A percentile compares a stretch with the other conserved stretches of the same genome.
Evolutionary conservation across 2,888 invertebrate genomes (phyloP).

Genomic region (Silvanus unidentatus): DNA sequence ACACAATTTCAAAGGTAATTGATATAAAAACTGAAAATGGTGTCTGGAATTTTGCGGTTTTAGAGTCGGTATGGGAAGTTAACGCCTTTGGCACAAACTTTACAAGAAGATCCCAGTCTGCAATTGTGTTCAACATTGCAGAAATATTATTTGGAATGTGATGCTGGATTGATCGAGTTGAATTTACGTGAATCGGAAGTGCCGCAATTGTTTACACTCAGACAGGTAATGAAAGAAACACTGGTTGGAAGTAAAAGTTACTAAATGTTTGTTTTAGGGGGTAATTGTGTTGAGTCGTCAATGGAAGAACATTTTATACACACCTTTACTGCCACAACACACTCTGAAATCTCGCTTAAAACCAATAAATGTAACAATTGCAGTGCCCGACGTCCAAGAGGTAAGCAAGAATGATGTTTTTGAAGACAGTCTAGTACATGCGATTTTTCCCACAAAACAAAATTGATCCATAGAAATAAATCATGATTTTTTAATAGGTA

Average conservation of each 20-base stretch:
- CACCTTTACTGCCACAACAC: constrained; percentile 76
- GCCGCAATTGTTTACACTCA: constrained; percentile 79
- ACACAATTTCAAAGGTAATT: constrained; percentile 68
- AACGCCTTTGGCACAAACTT: constrained; percentile 79
- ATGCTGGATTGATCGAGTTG: constrained; percentile 71
- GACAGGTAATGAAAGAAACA: constrained; percentile 58
- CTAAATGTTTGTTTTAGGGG: constrained; percentile 54
- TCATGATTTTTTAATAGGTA: constrained; percentile 25
- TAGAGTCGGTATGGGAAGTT: constrained; percentile 88
- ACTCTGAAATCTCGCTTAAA: constrained; percentile 81
- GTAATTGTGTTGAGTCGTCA: constrained; percentile 93
- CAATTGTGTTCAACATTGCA: constrained; percentile 86
- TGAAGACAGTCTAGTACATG: constrained; percentile 1
- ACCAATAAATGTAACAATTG: constrained; percentile 83
- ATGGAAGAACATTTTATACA: constrained; percentile 95
- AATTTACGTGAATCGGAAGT: constrained; percentile 78
- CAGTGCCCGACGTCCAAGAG: constrained; percentile 77
- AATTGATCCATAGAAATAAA: too few species aligned
- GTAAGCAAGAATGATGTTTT: constrained; percentile 43
- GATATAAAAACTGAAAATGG: background rate
- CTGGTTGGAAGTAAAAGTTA: background rate
- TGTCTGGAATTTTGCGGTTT: too few species aligned
- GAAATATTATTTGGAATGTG: constrained; percentile 73
- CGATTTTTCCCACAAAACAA: too few species aligned
- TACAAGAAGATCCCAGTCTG: constrained; percentile 93